phyloP scores from a whole-genome alignment of 2,113 vertebrate species.

The Sturnira hondurensis region DNA sequence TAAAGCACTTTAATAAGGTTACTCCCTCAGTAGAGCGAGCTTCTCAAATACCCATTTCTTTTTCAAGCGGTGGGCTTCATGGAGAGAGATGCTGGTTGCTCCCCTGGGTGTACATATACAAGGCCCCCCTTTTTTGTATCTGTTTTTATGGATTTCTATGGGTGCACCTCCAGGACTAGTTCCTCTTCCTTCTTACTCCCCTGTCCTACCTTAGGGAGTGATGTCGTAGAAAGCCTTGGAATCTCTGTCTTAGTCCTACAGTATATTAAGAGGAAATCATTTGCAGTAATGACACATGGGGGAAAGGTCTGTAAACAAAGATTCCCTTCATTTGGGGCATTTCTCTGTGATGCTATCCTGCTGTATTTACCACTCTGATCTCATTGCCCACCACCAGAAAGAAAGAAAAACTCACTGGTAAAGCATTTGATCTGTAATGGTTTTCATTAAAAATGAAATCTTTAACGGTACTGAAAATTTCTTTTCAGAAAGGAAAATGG shows the following conservation, averaged over 20 bases:
- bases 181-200: constrained; percentile 14
- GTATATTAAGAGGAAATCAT: background rate
- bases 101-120: background rate
- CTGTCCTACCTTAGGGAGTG: constrained; percentile 13
- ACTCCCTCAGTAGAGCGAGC: constrained; percentile 64
- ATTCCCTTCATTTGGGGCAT: background rate
- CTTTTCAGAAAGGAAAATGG: constrained; percentile 28
- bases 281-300: constrained; percentile 20
- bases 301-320: constrained; percentile 8
- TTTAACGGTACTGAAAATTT: background rate
- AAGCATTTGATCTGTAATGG: background rate
- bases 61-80: constrained; percentile 6
- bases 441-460: background rate
- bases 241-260: constrained; percentile 54
- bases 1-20: constrained; percentile 80
- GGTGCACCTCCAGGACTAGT: background rate
- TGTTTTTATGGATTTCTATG: background rate
- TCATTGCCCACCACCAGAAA: too few relatives aligned
- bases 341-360: background rate
- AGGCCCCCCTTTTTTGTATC: background rate
- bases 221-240: constrained; percentile 39
- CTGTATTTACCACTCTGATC: background rate
- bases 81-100: background rate
- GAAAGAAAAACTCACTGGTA: background rate
- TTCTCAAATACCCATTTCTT: constrained; percentile 71